Evolutionary conservation across 1,140 invertebrate genomes (phyloP), one percentile per base, ranked within the genome.

Genomic region (Piezodorus guildinii): DNA sequence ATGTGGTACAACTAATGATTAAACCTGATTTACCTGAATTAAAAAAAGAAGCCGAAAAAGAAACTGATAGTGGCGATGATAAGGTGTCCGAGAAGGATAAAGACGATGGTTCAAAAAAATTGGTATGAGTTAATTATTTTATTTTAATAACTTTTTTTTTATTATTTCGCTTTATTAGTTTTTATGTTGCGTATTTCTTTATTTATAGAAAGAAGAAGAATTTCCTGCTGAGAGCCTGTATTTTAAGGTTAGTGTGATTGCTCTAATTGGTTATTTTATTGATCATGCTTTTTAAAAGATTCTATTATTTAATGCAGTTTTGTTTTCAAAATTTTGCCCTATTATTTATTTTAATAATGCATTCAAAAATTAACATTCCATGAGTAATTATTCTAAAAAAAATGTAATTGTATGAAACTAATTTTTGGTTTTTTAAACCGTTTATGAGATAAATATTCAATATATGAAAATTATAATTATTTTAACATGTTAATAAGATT

Each of bases 1-100:
- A 90, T 76, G 83, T 90, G 16, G 83, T 92, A 62, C 85, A 89
- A 71, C 72, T 90, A 16, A 80, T 87, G 75, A 73, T 83, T 2
- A 78, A 75, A 69, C 65, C 72, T 60, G 67, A 71, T 34, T 43
- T 68, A 44, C 17, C 64, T 34, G 64, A 49, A 63, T 34, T 23
- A n/a, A 39, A 21, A 58, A 16, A 15, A 3, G 23, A 14, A 0
- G 59, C 45, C 17, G 9, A 34, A 9, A 56, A 56, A 14, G 21
- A 25, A 56, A 56, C 23, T 30, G 17, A 46, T n/a, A 1, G 34
- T 23, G 44, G 9, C 15, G 23, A 56, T 56, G 15, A 2, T 23
- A 60, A 16, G 3, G 15, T 3, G 5, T 17, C 30, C 43, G 25
- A 16, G n/a, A n/a, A 60, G 21, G 10, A 5, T 43, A 9, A 17